A percentile compares a stretch with the other conserved stretches of the same genome.
Conservation (phyloP, 2,888 invertebrate species). For the Polyploca ridens region DNA sequence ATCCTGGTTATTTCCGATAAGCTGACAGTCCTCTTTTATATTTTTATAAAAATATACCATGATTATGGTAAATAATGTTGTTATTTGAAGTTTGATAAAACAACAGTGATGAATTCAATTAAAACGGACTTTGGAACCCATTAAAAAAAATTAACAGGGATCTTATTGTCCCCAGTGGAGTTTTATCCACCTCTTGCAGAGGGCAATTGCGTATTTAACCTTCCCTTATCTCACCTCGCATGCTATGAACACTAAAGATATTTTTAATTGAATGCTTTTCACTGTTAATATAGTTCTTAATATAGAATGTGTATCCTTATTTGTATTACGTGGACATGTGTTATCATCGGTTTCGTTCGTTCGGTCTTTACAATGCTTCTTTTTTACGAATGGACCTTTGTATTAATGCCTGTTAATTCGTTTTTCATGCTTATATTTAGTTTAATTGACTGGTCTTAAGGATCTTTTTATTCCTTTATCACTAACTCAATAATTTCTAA, state of each 20-base stretch:
- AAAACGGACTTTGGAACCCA: constrained; percentile 32
- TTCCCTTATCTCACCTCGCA: constrained; percentile 34
- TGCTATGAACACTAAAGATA: constrained; percentile 21
- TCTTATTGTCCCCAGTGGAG: constrained; percentile 33
- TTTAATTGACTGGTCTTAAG: neutral
- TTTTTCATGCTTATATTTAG: neutral
- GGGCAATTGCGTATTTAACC: constrained; percentile 38
- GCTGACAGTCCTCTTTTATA: neutral
- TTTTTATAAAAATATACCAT: neutral
- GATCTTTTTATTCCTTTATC: too few species aligned
- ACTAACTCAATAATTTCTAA: neutral
- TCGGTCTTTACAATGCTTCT: neutral
- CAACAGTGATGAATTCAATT: constrained; percentile 14
- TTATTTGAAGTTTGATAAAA: neutral
- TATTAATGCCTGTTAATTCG: neutral
- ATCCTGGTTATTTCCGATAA: neutral
- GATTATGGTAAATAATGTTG: neutral
- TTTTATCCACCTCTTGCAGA: constrained; percentile 33
- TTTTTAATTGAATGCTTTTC: constrained; percentile 14
- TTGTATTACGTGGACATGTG: neutral
- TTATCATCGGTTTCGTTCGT: neutral
- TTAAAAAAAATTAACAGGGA: constrained; percentile 34
- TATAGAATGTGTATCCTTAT: neutral
- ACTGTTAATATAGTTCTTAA: neutral
- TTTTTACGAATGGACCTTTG: neutral